These are phyloP conservation scores for Scaptomyza parva DNA, from an alignment of 2,888 invertebrate genomes.

Conservation along the genomic window DNA sequence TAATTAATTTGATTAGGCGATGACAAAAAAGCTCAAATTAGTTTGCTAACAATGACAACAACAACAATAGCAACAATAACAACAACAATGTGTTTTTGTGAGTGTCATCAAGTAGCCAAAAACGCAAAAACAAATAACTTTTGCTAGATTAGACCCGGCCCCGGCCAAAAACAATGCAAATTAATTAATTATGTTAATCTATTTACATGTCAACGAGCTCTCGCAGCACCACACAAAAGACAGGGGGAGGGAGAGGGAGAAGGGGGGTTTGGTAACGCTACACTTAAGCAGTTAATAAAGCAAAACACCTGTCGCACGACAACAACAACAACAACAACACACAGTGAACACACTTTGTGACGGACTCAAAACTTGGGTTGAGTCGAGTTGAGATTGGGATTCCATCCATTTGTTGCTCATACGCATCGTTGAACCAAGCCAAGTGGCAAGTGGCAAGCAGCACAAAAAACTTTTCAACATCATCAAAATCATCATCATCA, in stretches of 20 bases:
- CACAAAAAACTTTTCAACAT: conserved; percentile 48
- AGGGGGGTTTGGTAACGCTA: neutral
- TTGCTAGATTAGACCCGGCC: conserved; percentile 43
- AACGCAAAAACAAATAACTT: conserved; percentile 8
- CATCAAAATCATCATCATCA: conserved; percentile 36
- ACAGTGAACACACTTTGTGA: neutral
- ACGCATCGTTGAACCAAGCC: conserved; percentile 55
- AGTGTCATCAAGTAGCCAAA: conserved; percentile 36
- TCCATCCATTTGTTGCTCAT: conserved; percentile 48
- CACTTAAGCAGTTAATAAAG: conserved; percentile 62
- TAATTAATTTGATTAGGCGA: conserved; percentile 76
- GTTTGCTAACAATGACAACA: conserved; percentile 49
- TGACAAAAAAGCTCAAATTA: conserved; percentile 65
- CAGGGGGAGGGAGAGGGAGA: neutral
- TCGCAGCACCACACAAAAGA: too few relatives aligned
- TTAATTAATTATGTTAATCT: conserved; percentile 81
- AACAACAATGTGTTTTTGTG: conserved; percentile 16
- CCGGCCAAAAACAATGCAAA: conserved; percentile 51
- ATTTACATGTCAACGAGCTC: conserved; percentile 71
- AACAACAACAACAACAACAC: too few relatives aligned
- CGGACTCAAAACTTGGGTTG: neutral
- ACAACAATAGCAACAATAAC: conserved; percentile 20
- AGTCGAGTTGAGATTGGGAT: neutral
- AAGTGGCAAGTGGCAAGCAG: conserved; percentile 21
- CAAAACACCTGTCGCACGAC: conserved; percentile 72